Conservation (phyloP, 2,113 vertebrate genomes). For the Hippolais icterina region DNA sequence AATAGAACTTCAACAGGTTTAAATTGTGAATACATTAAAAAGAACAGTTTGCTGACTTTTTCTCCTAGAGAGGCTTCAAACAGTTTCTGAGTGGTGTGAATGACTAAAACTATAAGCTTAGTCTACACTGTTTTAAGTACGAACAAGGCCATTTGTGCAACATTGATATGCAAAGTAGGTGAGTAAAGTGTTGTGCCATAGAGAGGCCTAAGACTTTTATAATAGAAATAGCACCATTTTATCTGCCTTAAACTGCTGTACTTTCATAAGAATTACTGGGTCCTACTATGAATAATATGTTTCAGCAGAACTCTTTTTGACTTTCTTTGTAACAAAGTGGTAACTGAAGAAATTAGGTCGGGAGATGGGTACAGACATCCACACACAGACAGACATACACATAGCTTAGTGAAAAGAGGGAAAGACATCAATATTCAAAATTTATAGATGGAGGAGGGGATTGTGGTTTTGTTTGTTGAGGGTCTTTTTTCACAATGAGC, state of each 20-base stretch:
- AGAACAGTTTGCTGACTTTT: background rate
- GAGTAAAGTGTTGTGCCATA: background rate
- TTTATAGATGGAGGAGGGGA: background rate
- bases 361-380: rapidly evolving
- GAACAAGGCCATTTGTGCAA: conserved; percentile 32
- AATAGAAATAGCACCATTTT: conserved; percentile 25
- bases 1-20: background rate
- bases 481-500: background rate
- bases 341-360: background rate
- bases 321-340: background rate
- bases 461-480: background rate
- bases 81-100: background rate
- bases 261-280: background rate
- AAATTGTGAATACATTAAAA: background rate
- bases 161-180: background rate
- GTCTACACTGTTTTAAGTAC: background rate
- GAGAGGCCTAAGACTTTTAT: background rate
- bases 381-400: too few relatives aligned
- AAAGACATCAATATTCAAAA: background rate
- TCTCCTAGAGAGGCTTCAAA: background rate
- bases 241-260: background rate
- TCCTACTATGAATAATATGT: background rate
- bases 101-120: background rate
- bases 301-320: conserved; percentile 1
- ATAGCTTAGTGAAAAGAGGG: background rate